Percentiles rank a stretch among this genome's conserved stretches.
phyloP scores from a whole-genome alignment of 2,113 vertebrate species.

The Saguinus imperator region DNA sequence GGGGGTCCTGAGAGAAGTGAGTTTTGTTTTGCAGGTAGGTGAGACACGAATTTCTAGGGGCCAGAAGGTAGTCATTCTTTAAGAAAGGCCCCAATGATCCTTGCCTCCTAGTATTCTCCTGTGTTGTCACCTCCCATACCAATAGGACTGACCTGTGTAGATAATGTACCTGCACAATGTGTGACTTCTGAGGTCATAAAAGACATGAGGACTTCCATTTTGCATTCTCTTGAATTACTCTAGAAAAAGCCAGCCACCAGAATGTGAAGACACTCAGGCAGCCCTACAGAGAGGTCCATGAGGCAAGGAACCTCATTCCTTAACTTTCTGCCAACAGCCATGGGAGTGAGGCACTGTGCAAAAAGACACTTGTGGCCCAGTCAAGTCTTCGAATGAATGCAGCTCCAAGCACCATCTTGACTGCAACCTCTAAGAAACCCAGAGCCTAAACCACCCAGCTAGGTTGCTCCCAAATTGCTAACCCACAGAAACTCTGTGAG shows the following conservation, averaged over 20 bases:
- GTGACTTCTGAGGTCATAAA: background rate
- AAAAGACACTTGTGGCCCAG: background rate
- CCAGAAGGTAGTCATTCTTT: background rate
- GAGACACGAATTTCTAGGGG: background rate
- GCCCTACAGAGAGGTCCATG: background rate
- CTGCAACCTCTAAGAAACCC: background rate
- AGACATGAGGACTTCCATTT: background rate
- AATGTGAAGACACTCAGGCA: background rate
- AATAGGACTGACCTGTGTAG: background rate
- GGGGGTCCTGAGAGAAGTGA: background rate
- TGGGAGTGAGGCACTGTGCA: background rate
- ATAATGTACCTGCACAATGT: too few species aligned
- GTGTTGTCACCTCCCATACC: background rate
- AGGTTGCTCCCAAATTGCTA: background rate
- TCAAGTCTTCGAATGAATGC: background rate
- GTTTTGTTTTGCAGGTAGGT: background rate
- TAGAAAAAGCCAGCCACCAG: background rate
- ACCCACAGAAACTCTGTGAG: background rate
- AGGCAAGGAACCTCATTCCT: background rate
- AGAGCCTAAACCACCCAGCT: background rate
- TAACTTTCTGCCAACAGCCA: background rate
- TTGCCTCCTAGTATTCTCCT: background rate
- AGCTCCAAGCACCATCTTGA: background rate
- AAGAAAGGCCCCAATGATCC: background rate
- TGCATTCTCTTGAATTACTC: background rate